These are phyloP conservation scores for Dermatophagoides farinae DNA, from an alignment of 1,140 invertebrate genomes.

Conservation along the genomic window DNA sequence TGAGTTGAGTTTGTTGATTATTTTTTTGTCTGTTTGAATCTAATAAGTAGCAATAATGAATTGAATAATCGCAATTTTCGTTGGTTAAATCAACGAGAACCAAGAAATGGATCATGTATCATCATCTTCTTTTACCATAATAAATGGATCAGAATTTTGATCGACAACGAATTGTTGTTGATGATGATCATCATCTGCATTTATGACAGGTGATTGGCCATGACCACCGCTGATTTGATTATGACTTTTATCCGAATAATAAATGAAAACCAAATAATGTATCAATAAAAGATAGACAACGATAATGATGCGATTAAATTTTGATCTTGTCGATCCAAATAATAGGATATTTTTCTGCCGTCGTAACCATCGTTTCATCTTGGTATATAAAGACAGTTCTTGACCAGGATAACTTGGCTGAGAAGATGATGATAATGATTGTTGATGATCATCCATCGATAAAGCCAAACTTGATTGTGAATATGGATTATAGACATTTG, in stretches of 20 bases:
- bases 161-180: too few species aligned
- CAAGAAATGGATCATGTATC: too few species aligned
- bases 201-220: too few species aligned
- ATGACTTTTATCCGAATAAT: neutral
- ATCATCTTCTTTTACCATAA: too few species aligned
- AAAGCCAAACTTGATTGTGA: neutral
- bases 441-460: neutral
- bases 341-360: slow-evolving; percentile 2
- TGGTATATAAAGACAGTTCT: neutral
- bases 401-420: neutral
- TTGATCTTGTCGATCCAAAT: neutral
- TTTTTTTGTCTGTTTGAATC: too few species aligned
- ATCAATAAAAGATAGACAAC: neutral
- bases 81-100: too few species aligned
- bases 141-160: too few species aligned
- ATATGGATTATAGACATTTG: neutral
- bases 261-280: neutral
- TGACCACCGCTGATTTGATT: too few species aligned
- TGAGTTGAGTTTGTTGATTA: too few species aligned
- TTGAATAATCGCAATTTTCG: too few species aligned
- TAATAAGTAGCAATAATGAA: too few species aligned
- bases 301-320: neutral
- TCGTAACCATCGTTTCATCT: neutral
- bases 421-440: neutral
- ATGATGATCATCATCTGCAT: too few species aligned